Evolutionary conservation across 1,140 invertebrate genomes (phyloP), one percentile per base, ranked within the genome.

Genomic region (Macrotrachela quadricornifera): DNA sequence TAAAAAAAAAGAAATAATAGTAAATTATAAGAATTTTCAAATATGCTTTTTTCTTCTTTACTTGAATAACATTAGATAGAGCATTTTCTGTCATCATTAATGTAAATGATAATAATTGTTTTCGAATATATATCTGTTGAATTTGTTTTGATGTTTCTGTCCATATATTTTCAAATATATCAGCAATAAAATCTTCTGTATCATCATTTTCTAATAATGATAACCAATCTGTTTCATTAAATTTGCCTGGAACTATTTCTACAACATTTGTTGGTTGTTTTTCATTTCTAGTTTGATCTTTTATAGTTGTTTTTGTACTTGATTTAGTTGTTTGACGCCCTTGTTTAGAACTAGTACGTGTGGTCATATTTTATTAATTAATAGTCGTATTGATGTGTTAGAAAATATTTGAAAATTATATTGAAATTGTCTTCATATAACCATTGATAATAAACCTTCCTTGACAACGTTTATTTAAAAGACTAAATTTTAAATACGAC

Each of bases 231-330:
- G 63, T 61, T 50, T 70, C 68, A 57, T 59, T 68, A 50, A 63
- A 68, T 61, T 67, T 68, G 44, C 68, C 68, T 37, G 66, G 65
- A 10, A 68, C 65, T 50, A 70, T 70, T 60, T 70, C 68, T 53
- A 53, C 8, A 15, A 53, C 11, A 30, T 30, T 30, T 36, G 18
- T 47, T 15, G 51, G 8, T 0, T 16, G 44, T 37, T 53, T 46
- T 10, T 30, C 21, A 30, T 8, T 8, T 30, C 8, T 30, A 30
- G 2, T 30, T 30, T 30, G 21, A 30, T 30, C 21, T 30, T 30
- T 30, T 30, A n/a, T 30, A 30, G 21, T 4, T 30, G 21, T 8
- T 30, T 30, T 30, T 30, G 21, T 30, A 30, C 3, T 30, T 30
- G 21, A 30, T 30, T 8, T 30, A 30, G 3, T 8, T 30, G 21